Conservation (phyloP, 2,888 invertebrate genomes). For the Orchesella flavescens region DNA sequence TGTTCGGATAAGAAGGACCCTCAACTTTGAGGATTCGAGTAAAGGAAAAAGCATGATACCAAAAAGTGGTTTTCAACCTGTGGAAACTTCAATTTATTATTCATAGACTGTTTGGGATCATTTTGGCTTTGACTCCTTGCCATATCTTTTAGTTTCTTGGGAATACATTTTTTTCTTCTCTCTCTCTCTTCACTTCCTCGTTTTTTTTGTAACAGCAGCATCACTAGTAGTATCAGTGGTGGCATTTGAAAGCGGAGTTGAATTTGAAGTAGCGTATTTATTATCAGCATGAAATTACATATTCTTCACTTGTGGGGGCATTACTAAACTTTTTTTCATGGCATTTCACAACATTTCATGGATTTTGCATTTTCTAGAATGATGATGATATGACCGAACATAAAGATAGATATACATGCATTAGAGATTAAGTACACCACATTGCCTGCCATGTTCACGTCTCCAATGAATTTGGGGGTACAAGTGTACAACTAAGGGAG, state of each 20-base stretch:
- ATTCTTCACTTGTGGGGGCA: conserved; percentile 50
- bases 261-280: conserved; percentile 55
- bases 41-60: conserved; percentile 11
- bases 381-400: too few species aligned
- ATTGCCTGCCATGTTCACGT: conserved; percentile 54
- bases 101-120: conserved; percentile 65
- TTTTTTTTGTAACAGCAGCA: not conserved
- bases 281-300: conserved; percentile 49
- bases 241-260: not conserved
- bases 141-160: conserved; percentile 57
- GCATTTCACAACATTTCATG: too few species aligned
- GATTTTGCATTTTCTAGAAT: too few species aligned
- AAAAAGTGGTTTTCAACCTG: conserved; percentile 60
- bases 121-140: conserved; percentile 62
- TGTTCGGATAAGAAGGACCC: conserved; percentile 58
- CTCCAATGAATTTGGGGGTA: conserved; percentile 9
- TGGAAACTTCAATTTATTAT: conserved; percentile 65
- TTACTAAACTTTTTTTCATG: conserved; percentile 24
- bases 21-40: conserved; percentile 29
- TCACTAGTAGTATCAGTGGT: too few species aligned
- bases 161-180: conserved; percentile 41
- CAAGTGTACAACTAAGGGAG: too few species aligned
- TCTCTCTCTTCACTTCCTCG: conserved; percentile 19
- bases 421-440: not conserved
- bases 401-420: not conserved